phyloP scores from a whole-genome alignment of 2,888 invertebrate genomes.

The Trachelus troglodyta region DNA sequence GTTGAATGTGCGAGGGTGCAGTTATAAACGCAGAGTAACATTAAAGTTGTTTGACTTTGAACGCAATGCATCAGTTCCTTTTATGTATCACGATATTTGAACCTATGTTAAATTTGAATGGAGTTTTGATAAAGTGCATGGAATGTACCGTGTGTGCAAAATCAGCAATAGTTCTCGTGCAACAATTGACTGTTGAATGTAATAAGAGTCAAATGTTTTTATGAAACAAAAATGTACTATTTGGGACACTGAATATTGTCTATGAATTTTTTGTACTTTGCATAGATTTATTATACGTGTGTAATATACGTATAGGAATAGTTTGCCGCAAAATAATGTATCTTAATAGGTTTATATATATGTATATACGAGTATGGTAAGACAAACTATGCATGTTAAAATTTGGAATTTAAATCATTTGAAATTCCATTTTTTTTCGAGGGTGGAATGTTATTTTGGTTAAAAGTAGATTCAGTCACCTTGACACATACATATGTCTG shows the following conservation, averaged over 20 bases:
- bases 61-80: background rate
- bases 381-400: background rate
- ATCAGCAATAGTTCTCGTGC: background rate
- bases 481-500: background rate
- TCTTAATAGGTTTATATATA: background rate
- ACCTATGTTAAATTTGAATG: background rate
- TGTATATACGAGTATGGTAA: background rate
- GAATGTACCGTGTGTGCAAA: background rate
- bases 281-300: too few species aligned
- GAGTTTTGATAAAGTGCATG: background rate
- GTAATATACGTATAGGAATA: too few species aligned
- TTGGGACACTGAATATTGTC: background rate
- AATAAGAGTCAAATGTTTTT: background rate
- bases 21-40: background rate
- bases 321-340: background rate
- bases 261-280: background rate
- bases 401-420: background rate
- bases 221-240: background rate
- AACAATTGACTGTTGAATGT: background rate
- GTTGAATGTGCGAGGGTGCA: slow-evolving; percentile 7
- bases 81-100: background rate
- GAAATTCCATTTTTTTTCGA: slow-evolving; percentile 12
- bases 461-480: background rate
- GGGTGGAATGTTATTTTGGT: slow-evolving; percentile 14
- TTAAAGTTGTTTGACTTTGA: background rate